Percentiles rank a stretch among this genome's conserved stretches.
Conservation (phyloP, 2,797 vertebrate genomes). For the Champsocephalus esox region DNA sequence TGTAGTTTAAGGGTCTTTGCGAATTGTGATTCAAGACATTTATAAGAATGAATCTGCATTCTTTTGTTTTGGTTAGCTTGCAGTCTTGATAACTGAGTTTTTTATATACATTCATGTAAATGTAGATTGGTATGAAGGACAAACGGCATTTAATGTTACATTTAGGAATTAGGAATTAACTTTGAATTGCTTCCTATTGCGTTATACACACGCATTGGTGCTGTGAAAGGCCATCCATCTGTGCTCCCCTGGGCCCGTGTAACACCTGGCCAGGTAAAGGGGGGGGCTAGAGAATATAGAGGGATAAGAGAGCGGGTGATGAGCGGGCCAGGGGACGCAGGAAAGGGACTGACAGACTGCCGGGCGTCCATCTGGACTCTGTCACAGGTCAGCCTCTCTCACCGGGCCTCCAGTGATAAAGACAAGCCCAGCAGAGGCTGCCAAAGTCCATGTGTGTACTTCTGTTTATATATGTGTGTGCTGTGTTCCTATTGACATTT, state of each 20-base stretch:
- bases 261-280: constrained; percentile 71
- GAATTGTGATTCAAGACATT: not conserved
- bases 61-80: not conserved
- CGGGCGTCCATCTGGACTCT: constrained; percentile 76
- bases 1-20: not conserved
- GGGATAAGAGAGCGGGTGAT: constrained; percentile 39
- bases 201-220: not conserved
- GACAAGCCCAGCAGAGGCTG: constrained; percentile 41
- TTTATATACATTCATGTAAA: not conserved
- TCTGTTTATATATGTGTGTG: constrained; percentile 4
- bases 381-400: constrained; percentile 68
- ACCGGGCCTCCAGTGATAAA: constrained; percentile 54
- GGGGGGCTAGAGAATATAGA: constrained; percentile 15
- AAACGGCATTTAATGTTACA: not conserved
- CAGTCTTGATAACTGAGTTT: constrained; percentile 1
- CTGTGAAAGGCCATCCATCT: constrained; percentile 43
- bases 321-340: constrained; percentile 41
- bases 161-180: not conserved
- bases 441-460: constrained; percentile 23
- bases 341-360: constrained; percentile 58
- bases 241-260: constrained; percentile 32
- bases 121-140: not conserved
- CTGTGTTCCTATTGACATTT: constrained; percentile 17
- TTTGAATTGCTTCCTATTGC: not conserved
- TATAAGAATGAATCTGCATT: not conserved